Percentiles rank a stretch among this genome's conserved stretches.
Evolutionary conservation across 35 echinoderm and acorn worm genomes (phyloP).

Genomic region (Stichopus chloronotus): DNA sequence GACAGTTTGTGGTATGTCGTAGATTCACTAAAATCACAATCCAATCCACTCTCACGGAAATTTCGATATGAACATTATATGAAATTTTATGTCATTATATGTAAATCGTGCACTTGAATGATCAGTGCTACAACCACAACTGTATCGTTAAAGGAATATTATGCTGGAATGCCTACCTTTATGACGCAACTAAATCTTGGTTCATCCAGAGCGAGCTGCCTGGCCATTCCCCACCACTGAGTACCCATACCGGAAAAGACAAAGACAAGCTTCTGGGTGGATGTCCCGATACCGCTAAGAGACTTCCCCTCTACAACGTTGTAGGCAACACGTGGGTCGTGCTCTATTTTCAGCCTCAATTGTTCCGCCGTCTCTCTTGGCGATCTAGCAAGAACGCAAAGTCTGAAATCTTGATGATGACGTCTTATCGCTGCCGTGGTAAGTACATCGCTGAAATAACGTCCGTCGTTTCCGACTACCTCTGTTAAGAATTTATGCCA

Average conservation of each 20-base stretch:
- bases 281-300: constrained; percentile 61
- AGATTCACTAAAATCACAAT: no score
- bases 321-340: constrained; percentile 81
- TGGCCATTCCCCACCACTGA: constrained; percentile 99
- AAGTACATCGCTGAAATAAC: constrained; percentile 76
- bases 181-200: constrained; percentile 84
- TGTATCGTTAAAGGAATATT: no score
- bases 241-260: constrained; percentile 97
- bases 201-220: constrained; percentile 87
- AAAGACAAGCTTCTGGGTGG: constrained; percentile 81
- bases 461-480: constrained; percentile 70
- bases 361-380: constrained; percentile 84
- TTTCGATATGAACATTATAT: no score
- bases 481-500: constrained; percentile 85
- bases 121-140: no score
- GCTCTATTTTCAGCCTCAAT: constrained; percentile 82
- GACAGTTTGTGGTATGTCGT: no score
- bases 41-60: no score
- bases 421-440: constrained; percentile 82
- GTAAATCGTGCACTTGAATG: no score
- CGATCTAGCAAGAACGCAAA: constrained; percentile 82
- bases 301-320: constrained; percentile 92
- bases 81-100: no score
- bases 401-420: constrained; percentile 76
- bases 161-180: constrained; percentile 65